A percentile compares a stretch with the other conserved stretches of the same genome.
These are phyloP conservation scores for Epinephelus fuscoguttatus DNA, from an alignment of 2,113 vertebrate genomes.

Conservation along the genomic window DNA sequence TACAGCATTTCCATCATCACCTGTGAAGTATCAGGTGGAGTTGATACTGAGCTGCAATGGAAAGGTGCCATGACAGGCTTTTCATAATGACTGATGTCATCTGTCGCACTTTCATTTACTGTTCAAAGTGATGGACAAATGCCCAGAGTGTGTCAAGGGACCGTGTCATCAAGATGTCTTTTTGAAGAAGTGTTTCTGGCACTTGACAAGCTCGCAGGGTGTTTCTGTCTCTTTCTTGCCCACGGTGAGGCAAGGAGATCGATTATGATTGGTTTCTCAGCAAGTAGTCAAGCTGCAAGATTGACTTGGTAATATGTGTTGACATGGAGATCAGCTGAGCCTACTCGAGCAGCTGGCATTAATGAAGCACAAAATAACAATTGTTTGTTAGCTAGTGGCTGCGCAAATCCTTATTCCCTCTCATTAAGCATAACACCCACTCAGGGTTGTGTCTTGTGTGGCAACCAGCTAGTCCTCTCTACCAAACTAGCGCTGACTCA, in stretches of 20 bases:
- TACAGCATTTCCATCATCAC: conserved; percentile 34
- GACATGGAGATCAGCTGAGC: conserved; percentile 75
- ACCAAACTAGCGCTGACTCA: conserved; percentile 15
- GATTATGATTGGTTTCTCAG: conserved; percentile 74
- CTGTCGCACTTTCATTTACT: conserved; percentile 70
- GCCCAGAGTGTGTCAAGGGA: conserved; percentile 56
- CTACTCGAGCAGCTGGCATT: conserved; percentile 69
- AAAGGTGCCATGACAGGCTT: conserved; percentile 43
- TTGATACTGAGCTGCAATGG: conserved; percentile 33
- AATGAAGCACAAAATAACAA: conserved; percentile 76
- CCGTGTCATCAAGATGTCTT: conserved; percentile 68
- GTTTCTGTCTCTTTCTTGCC: conserved; percentile 44
- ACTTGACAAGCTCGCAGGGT: conserved; percentile 60
- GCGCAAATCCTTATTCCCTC: conserved; percentile 36
- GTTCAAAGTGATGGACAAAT: conserved; percentile 75
- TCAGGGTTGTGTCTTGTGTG: not conserved
- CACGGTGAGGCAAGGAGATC: conserved; percentile 47
- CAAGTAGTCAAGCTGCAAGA: conserved; percentile 63
- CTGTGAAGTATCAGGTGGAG: conserved; percentile 42
- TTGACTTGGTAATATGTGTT: conserved; percentile 72
- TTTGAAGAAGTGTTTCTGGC: conserved; percentile 72
- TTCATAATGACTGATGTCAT: conserved; percentile 71
- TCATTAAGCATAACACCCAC: conserved; percentile 58
- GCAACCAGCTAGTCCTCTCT: conserved; percentile 29
- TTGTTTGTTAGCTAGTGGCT: conserved; percentile 58